Evolutionary conservation across 2,888 invertebrate species (phyloP).

Genomic region (Campopleginae sp.): DNA sequence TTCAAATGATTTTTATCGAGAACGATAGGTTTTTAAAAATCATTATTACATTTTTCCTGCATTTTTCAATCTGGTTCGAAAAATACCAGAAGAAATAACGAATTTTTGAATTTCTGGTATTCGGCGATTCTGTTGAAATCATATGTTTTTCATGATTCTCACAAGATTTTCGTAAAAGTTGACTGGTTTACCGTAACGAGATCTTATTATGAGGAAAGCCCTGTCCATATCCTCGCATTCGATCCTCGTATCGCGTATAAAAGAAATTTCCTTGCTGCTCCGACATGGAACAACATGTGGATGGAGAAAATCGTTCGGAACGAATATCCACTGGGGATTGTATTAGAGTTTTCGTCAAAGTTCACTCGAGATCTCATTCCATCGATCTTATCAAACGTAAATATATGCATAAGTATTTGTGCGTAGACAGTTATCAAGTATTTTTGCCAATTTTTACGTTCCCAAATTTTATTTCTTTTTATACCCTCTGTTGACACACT

Average conservation of each 20-base stretch:
- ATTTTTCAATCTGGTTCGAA: not conserved
- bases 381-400: constrained; percentile 33
- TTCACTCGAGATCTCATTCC: constrained; percentile 29
- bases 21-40: too few species aligned
- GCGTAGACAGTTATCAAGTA: not conserved
- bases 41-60: not conserved
- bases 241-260: constrained; percentile 24
- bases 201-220: constrained; percentile 23
- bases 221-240: constrained; percentile 51
- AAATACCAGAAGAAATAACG: not conserved
- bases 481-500: not conserved
- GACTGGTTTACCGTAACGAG: constrained; percentile 27
- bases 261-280: constrained; percentile 19
- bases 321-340: constrained; percentile 55
- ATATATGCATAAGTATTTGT: not conserved
- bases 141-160: not conserved
- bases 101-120: not conserved
- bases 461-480: not conserved
- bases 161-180: constrained; percentile 10
- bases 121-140: not conserved
- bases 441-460: constrained; percentile 2
- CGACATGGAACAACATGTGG: constrained; percentile 32
- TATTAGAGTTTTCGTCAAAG: constrained; percentile 52
- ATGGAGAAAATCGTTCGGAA: constrained; percentile 39
- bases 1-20: too few species aligned